These are phyloP conservation scores for Nyctereutes procyonoides DNA, from an alignment of 2,113 vertebrate genomes.

Conservation along the genomic window DNA sequence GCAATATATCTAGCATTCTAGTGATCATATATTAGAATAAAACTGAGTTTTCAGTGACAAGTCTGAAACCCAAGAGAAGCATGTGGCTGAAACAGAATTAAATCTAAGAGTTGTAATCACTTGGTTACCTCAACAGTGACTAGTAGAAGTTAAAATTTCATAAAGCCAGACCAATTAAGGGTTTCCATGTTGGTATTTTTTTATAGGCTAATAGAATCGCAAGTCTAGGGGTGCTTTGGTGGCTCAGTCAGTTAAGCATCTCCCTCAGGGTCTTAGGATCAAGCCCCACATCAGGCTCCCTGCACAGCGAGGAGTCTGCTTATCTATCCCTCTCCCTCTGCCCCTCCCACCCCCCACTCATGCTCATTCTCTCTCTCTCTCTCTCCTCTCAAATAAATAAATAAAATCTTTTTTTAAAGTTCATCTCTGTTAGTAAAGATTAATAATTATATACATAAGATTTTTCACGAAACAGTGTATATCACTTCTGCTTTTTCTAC, in stretches of 20 bases:
- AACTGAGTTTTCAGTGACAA: not conserved
- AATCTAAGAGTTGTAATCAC: not conserved
- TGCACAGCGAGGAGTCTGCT: not conserved
- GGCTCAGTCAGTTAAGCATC: not conserved
- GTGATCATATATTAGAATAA: not conserved
- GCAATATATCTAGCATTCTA: not conserved
- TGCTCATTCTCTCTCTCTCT: not conserved
- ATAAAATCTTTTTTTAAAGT: not conserved
- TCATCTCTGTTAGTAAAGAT: not conserved
- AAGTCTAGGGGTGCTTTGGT: not conserved
- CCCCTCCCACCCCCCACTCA: not conserved
- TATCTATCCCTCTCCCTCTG: not conserved
- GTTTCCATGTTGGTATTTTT: not conserved
- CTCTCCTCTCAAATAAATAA: not conserved
- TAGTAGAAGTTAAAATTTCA: not conserved
- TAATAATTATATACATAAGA: not conserved
- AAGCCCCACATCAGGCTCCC: not conserved
- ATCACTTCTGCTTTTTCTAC: not conserved
- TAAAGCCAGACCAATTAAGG: not conserved
- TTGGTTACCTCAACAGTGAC: not conserved
- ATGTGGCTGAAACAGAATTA: not conserved
- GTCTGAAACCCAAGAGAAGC: not conserved
- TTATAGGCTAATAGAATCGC: not conserved
- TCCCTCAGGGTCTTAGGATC: not conserved
- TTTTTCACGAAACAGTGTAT: not conserved